These are phyloP conservation scores for Phortica okadai DNA, from an alignment of 2,888 invertebrate genomes.

Conservation along the genomic window DNA sequence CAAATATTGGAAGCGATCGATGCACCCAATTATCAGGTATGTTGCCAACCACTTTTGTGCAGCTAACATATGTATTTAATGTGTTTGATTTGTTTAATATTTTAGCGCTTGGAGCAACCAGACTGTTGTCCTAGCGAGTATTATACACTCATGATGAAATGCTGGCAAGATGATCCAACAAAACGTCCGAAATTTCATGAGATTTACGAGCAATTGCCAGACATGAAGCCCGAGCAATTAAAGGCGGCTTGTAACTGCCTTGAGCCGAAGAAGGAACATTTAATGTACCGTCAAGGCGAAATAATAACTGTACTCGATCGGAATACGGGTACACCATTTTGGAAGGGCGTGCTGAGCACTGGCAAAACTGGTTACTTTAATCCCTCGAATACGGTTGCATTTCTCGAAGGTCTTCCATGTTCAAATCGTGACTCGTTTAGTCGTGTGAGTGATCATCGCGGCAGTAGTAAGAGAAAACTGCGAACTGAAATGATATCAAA, in stretches of 20 bases:
- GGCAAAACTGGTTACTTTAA: conserved; percentile 96
- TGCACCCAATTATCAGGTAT: conserved; percentile 88
- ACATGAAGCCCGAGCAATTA: conserved; percentile 94
- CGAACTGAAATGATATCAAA: conserved; percentile 96
- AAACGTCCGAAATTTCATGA: conserved; percentile 94
- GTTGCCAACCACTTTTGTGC: neutral
- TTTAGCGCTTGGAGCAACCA: conserved; percentile 90
- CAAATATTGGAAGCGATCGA: conserved; percentile 98
- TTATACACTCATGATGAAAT: conserved; percentile 93
- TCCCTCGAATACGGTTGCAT: conserved; percentile 92
- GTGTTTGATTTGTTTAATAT: conserved; percentile 43
- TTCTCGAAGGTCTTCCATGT: conserved; percentile 80
- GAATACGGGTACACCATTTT: conserved; percentile 83
- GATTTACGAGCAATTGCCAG: conserved; percentile 85
- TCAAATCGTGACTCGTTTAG: conserved; percentile 80
- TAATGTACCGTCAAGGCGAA: conserved; percentile 91
- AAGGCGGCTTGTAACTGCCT: conserved; percentile 82
- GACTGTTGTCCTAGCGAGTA: conserved; percentile 96
- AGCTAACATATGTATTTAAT: neutral
- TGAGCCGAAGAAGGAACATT: conserved; percentile 82
- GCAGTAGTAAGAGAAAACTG: conserved; percentile 82
- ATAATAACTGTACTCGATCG: conserved; percentile 95
- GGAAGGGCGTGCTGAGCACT: conserved; percentile 93
- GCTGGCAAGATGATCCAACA: conserved; percentile 95
- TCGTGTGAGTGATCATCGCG: conserved; percentile 78